These are phyloP conservation scores for Magallana nippona DNA, from an alignment of 2,888 invertebrate genomes.

Conservation along the genomic window DNA sequence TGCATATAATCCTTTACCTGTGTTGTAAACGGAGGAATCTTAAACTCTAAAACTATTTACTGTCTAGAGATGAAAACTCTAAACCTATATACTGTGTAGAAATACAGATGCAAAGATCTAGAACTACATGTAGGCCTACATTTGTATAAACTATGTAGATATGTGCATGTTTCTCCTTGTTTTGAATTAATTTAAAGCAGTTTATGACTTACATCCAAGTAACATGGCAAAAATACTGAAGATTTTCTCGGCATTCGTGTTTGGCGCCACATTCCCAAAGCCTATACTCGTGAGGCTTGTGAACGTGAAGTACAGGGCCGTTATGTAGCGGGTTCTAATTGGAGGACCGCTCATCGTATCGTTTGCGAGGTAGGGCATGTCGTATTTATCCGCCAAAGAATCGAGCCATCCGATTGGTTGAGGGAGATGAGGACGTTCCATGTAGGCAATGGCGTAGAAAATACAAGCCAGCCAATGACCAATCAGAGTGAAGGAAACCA, in stretches of 20 bases:
- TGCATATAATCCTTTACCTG: too few relatives aligned
- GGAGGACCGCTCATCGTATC: constrained; percentile 78
- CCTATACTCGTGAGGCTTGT: constrained; percentile 80
- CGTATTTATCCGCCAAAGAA: constrained; percentile 72
- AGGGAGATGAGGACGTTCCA: constrained; percentile 75
- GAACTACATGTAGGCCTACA: too few relatives aligned
- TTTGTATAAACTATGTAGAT: too few relatives aligned
- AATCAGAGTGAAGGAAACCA: constrained; percentile 79
- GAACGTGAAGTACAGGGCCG: constrained; percentile 80
- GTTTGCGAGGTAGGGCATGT: constrained; percentile 75
- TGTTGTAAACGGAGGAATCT: too few relatives aligned
- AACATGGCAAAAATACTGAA: constrained; percentile 81
- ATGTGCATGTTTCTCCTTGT: too few relatives aligned
- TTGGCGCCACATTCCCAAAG: constrained; percentile 80
- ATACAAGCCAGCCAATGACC: constrained; percentile 80
- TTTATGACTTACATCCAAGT: constrained; percentile 77
- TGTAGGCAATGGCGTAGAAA: constrained; percentile 80
- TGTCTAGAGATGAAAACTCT: too few relatives aligned
- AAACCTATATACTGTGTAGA: too few relatives aligned
- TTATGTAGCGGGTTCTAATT: constrained; percentile 78
- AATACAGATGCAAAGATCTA: too few relatives aligned
- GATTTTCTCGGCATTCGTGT: constrained; percentile 80
- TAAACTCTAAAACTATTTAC: too few relatives aligned
- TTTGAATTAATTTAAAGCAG: too few relatives aligned
- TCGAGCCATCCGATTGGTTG: constrained; percentile 78